Percentiles rank a stretch among this genome's conserved stretches.
phyloP scores from a whole-genome alignment of 2,797 vertebrate genomes.

The Lophius americanus region DNA sequence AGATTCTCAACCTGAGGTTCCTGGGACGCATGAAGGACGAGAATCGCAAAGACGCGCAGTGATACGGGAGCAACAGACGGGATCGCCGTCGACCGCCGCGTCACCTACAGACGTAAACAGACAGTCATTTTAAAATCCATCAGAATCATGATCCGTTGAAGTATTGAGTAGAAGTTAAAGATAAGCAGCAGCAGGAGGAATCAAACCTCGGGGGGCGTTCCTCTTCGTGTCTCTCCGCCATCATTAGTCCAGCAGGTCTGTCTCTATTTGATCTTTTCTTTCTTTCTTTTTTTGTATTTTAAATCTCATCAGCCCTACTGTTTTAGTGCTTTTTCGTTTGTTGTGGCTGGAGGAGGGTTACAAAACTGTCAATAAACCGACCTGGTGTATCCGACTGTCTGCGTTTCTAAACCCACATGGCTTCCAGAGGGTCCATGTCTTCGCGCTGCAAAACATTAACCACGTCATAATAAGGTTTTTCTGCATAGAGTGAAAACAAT shows the following conservation, averaged over 20 bases:
- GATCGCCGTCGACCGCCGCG: background rate
- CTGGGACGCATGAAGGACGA: conserved; percentile 88
- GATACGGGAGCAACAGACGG: no score
- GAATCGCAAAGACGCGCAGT: background rate
- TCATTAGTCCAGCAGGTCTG: background rate
- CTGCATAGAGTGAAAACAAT: no score
- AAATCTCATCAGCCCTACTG: conserved; percentile 17
- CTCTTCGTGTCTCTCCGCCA: background rate
- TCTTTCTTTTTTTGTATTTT: background rate
- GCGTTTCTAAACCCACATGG: background rate
- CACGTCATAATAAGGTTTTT: no score
- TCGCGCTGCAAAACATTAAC: no score
- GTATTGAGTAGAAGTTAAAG: no score
- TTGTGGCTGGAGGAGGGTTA: conserved; percentile 11
- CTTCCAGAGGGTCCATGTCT: no score
- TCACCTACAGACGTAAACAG: no score
- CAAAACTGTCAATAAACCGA: conserved; percentile 73
- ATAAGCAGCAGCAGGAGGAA: no score
- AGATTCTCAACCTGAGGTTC: conserved; percentile 94
- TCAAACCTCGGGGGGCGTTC: no score
- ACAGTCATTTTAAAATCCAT: background rate
- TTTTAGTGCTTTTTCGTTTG: conserved; percentile 59
- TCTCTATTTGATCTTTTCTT: background rate
- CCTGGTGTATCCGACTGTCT: conserved; percentile 22
- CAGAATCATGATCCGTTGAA: background rate